Percentiles rank a stretch among this genome's conserved stretches.
phyloP scores from a whole-genome alignment of 2,113 vertebrate genomes.

The Ahaetulla prasina region DNA sequence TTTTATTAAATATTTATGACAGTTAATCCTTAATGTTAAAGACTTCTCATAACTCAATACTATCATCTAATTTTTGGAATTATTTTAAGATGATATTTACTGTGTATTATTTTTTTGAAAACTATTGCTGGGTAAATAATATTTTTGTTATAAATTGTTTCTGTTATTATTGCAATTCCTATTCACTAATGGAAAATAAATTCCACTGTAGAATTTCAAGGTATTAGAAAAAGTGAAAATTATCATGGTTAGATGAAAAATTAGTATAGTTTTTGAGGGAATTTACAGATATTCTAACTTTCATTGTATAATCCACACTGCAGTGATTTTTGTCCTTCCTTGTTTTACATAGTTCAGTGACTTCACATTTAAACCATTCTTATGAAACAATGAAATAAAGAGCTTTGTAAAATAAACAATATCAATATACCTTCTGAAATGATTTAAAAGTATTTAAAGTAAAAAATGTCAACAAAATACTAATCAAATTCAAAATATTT shows the following conservation, averaged over 20 bases:
- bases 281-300: neutral
- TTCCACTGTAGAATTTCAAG: neutral
- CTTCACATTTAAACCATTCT: neutral
- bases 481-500: neutral
- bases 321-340: neutral
- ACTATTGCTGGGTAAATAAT: neutral
- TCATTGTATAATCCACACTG: neutral
- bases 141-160: neutral
- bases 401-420: neutral
- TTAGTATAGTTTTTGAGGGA: neutral
- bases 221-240: neutral
- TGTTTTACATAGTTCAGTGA: neutral
- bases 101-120: neutral
- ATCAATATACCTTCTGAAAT: no score
- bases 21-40: neutral
- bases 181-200: neutral
- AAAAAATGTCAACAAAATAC: neutral
- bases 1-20: neutral
- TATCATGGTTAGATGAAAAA: neutral
- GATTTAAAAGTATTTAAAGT: neutral
- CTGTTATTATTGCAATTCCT: neutral
- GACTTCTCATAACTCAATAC: neutral
- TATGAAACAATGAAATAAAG: neutral
- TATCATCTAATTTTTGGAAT: neutral
- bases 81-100: neutral